phyloP scores from a whole-genome alignment of 1,140 invertebrate species.

The Ylistrum balloti region DNA sequence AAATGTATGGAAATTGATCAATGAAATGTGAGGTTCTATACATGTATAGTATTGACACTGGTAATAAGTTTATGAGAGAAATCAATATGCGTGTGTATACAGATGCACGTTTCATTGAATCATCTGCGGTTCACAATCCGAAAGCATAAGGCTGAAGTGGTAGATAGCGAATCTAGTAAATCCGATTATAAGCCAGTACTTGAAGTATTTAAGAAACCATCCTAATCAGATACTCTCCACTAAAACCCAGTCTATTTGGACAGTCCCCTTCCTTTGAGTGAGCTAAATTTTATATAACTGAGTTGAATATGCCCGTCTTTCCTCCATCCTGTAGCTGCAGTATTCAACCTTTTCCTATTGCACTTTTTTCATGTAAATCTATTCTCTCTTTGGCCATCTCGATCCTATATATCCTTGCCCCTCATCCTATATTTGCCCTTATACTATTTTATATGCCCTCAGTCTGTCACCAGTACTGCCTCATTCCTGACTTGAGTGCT shows the following conservation, averaged over 20 bases:
- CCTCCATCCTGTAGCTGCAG: not conserved
- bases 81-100: conserved; percentile 6
- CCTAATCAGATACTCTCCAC: not conserved
- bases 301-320: too few relatives aligned
- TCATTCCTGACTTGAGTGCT: too few relatives aligned
- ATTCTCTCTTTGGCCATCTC: too few relatives aligned
- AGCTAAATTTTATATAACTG: not conserved
- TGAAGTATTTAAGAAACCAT: not conserved
- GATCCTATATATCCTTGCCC: too few relatives aligned
- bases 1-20: conserved; percentile 29
- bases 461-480: too few relatives aligned
- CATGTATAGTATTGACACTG: conserved; percentile 29
- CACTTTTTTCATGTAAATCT: too few relatives aligned
- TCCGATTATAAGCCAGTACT: conserved; percentile 38
- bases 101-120: conserved; percentile 38
- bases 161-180: conserved; percentile 32
- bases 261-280: not conserved
- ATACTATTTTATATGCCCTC: not conserved
- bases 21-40: conserved; percentile 34
- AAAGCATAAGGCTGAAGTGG: not conserved
- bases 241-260: not conserved
- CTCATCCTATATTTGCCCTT: not conserved
- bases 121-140: conserved; percentile 23
- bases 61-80: conserved; percentile 17
- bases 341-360: too few relatives aligned